Conservation (phyloP, 2,888 invertebrate species). For the Eristalis pertinax region DNA sequence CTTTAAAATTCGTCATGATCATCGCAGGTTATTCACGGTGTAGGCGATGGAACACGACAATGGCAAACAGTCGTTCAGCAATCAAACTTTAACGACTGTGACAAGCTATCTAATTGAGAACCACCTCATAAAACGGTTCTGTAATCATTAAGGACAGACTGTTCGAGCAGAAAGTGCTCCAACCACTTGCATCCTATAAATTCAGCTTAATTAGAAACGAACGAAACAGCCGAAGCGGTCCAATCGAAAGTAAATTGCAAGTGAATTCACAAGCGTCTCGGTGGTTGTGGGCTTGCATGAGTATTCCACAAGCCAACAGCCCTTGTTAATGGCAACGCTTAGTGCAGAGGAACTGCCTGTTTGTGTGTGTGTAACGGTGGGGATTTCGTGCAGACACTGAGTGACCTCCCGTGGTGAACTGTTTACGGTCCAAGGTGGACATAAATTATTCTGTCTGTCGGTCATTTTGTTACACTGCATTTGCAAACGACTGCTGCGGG, state of each 20-base stretch:
- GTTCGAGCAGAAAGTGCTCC: not conserved
- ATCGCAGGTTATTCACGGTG: slow-evolving; percentile 10
- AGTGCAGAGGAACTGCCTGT: too few relatives aligned
- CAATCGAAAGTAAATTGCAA: slow-evolving; percentile 30
- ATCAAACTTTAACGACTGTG: slow-evolving; percentile 4
- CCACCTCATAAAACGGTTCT: slow-evolving; percentile 5
- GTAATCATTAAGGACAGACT: not conserved
- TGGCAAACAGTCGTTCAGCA: not conserved
- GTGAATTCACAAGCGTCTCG: slow-evolving; percentile 15
- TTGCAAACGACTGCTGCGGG: not conserved
- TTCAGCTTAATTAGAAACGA: slow-evolving; percentile 33
- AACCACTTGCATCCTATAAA: slow-evolving; percentile 21
- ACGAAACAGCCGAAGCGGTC: slow-evolving; percentile 10
- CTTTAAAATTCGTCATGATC: slow-evolving; percentile 16
- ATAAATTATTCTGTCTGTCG: slow-evolving; percentile 42
- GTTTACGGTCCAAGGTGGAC: slow-evolving; percentile 37
- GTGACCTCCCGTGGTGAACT: slow-evolving; percentile 48
- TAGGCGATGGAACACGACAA: not conserved
- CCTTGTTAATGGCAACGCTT: slow-evolving; percentile 27
- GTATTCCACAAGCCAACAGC: not conserved
- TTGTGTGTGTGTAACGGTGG: not conserved
- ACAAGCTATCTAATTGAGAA: slow-evolving; percentile 7
- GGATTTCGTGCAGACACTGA: slow-evolving; percentile 40
- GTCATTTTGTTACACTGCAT: slow-evolving; percentile 24
- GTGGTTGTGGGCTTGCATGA: slow-evolving; percentile 8